A percentile compares a stretch with the other conserved stretches of the same genome.
Evolutionary conservation across 2,113 vertebrate genomes (phyloP).

Genomic region (Dasyprocta punctata): DNA sequence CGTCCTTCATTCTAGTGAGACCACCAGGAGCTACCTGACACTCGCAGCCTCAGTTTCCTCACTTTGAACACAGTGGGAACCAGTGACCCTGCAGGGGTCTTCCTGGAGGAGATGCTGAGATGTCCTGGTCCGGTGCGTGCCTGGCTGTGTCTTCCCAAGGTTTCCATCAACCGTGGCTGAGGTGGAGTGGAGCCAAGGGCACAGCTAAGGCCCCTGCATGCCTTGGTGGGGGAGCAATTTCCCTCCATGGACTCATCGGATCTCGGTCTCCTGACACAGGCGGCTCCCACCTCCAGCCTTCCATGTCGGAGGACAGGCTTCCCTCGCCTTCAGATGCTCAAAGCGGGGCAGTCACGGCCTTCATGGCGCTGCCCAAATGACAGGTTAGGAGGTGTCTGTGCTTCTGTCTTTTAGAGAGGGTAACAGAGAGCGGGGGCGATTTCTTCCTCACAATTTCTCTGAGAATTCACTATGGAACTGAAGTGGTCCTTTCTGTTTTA

Average conservation of each 20-base stretch:
- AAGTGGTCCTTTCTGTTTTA: not conserved
- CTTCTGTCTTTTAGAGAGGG: not conserved
- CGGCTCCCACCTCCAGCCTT: too few species aligned
- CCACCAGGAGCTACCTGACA: not conserved
- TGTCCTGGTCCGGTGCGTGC: not conserved
- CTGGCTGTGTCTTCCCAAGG: not conserved
- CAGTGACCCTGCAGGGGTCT: not conserved
- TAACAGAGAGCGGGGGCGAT: not conserved
- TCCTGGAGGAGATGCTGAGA: not conserved
- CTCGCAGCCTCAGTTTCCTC: not conserved
- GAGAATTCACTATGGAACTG: not conserved
- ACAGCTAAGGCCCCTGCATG: fast-evolving
- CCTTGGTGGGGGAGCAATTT: not conserved
- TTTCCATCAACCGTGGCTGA: not conserved
- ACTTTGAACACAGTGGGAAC: not conserved
- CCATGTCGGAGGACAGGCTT: not conserved
- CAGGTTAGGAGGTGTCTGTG: not conserved
- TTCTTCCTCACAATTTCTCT: not conserved
- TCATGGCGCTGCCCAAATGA: not conserved
- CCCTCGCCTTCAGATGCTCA: not conserved
- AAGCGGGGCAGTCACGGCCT: fast-evolving
- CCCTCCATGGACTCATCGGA: not conserved
- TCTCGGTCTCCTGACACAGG: not conserved
- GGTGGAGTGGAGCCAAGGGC: not conserved
- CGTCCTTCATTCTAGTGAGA: not conserved